Evolutionary conservation across 1,140 invertebrate species (phyloP).

Genomic region (Oryctes rhinoceros): DNA sequence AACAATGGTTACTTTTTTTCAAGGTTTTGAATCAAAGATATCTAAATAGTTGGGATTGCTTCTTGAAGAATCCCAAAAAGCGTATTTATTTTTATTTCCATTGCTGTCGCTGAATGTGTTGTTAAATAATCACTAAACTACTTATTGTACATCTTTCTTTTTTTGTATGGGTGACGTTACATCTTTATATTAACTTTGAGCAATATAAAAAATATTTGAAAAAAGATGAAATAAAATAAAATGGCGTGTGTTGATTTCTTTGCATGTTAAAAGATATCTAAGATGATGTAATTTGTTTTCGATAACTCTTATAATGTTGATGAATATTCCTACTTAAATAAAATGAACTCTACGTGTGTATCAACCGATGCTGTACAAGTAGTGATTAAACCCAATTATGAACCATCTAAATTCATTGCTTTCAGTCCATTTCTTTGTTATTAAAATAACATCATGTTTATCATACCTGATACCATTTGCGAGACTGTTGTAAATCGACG

Average conservation of each 20-base stretch:
- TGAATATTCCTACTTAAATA: neutral
- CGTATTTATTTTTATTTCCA: too few relatives aligned
- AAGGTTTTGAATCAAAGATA: too few relatives aligned
- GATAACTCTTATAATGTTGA: too few relatives aligned
- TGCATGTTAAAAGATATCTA: neutral
- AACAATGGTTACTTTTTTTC: too few relatives aligned
- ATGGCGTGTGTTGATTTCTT: neutral
- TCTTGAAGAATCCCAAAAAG: too few relatives aligned
- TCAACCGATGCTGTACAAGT: neutral
- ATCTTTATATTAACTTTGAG: too few relatives aligned
- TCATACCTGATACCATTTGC: conserved; percentile 22
- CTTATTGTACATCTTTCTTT: too few relatives aligned
- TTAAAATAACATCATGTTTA: neutral
- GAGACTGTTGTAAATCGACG: neutral
- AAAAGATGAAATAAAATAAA: neutral
- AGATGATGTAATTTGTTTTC: neutral
- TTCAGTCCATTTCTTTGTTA: neutral
- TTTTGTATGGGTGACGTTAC: too few relatives aligned
- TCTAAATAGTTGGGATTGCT: too few relatives aligned
- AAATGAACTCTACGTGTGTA: neutral
- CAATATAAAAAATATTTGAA: too few relatives aligned
- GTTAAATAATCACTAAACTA: too few relatives aligned
- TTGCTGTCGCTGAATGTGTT: too few relatives aligned
- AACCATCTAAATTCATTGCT: neutral
- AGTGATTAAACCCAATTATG: neutral